These are phyloP conservation scores for Meta bourneti DNA, from an alignment of 2,888 invertebrate genomes.

Conservation along the genomic window DNA sequence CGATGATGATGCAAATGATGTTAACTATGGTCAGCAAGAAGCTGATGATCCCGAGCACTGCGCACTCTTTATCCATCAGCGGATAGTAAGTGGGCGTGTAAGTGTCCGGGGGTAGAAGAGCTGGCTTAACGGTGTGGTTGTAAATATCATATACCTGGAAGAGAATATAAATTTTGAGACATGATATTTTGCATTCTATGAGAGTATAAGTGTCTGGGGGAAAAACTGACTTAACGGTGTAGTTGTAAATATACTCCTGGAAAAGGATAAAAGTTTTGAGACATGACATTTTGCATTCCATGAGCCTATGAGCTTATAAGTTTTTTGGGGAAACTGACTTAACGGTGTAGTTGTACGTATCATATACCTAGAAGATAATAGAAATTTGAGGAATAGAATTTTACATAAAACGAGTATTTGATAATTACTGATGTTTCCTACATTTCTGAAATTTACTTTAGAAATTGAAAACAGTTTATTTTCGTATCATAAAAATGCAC, in stretches of 20 bases:
- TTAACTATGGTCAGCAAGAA: conserved; percentile 90
- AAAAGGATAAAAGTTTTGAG: too few species aligned
- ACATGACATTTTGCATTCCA: too few species aligned
- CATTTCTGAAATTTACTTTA: too few species aligned
- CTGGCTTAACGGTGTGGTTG: conserved; percentile 75
- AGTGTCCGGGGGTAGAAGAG: conserved; percentile 73
- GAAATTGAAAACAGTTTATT: too few species aligned
- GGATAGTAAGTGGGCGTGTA: conserved; percentile 86
- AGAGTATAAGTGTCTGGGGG: neutral
- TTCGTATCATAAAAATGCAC: too few species aligned
- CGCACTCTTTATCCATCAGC: conserved; percentile 88
- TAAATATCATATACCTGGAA: conserved; percentile 72
- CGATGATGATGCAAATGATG: conserved; percentile 86
- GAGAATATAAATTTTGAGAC: neutral
- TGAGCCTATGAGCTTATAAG: too few species aligned
- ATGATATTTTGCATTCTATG: neutral
- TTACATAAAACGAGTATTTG: too few species aligned
- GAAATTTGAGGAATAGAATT: too few species aligned
- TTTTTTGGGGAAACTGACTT: too few species aligned
- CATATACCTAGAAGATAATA: neutral
- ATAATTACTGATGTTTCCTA: too few species aligned
- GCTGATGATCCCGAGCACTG: conserved; percentile 89
- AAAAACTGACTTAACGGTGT: too few species aligned
- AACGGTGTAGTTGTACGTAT: conserved; percentile 71
- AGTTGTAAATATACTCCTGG: too few species aligned